Percentiles rank a stretch among this genome's conserved stretches.
These are phyloP conservation scores for Eulemur mongoz DNA, from an alignment of 2,797 vertebrate genomes.

Conservation along the genomic window DNA sequence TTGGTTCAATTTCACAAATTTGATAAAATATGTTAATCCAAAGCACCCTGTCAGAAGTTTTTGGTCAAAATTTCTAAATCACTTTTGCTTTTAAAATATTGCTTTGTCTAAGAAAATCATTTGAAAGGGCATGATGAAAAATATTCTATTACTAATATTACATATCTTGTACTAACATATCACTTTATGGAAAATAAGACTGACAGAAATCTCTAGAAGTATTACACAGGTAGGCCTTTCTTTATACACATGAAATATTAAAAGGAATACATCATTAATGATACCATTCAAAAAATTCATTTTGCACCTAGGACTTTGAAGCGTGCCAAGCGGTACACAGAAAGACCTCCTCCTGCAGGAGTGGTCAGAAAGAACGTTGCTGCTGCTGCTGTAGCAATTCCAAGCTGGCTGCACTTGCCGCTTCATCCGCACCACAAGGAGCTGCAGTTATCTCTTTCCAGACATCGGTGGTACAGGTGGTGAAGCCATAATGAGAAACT, in stretches of 20 bases:
- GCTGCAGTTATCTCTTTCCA: not conserved
- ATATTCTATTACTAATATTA: not conserved
- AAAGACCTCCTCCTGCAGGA: not conserved
- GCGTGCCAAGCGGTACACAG: not conserved
- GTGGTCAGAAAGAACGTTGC: not conserved
- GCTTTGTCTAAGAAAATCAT: not conserved
- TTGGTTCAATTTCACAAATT: not conserved
- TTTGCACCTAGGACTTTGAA: not conserved
- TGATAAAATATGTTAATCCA: not conserved
- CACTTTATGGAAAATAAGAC: not conserved
- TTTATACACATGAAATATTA: not conserved
- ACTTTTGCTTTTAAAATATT: not conserved
- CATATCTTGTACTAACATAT: not conserved
- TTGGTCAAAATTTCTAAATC: constrained; percentile 19
- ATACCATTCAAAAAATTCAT: not conserved
- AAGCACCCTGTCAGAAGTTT: not conserved
- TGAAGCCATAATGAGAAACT: constrained; percentile 59
- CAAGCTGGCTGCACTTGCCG: not conserved
- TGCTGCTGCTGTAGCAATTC: not conserved
- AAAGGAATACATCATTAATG: not conserved
- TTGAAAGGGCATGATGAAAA: not conserved
- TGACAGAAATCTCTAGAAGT: not conserved
- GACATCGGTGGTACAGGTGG: constrained; percentile 50
- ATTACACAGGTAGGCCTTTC: not conserved
- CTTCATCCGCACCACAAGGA: not conserved